Base-by-base conservation (phyloP, 2,888 invertebrate genomes). In the Trissolcus brochymenae region DNA sequence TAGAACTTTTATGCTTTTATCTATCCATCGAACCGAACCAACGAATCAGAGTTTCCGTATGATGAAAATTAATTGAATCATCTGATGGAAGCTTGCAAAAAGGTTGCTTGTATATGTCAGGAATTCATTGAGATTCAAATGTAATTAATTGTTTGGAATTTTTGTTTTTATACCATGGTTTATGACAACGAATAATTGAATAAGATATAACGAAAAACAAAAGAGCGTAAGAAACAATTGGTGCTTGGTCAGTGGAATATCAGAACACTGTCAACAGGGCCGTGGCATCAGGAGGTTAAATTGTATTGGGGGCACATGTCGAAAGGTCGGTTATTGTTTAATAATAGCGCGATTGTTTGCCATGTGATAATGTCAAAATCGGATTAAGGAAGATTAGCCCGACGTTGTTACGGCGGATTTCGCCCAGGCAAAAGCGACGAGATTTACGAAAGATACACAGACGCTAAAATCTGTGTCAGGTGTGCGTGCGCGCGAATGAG, bases 331-430 rank as follows among this genome's bases (percentile, higher is more conserved):
- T 66, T 62, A 75, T 75, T 64, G 64, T 68, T 75, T 75, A 53
- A 75, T 68, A 68, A 75, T 75, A 29, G 59, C 59, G 25, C 59
- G 68, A 75, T 75, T 75, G 68, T 75, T 75, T 75, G 57, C 64
- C 19, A 64, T 64, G 68, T 43, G 74, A 67, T 74, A 74, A 67
- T 54, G 67, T 57, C 62, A 21, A 46, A 62, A 74, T 74, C 62
- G 74, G 67, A 67, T 74, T 74, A 74, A 62, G 62, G 62, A 56
- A 56, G 73, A 62, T 61, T 73, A 73, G 66, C 46, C 6, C 35
- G 17, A 14, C 59, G 54, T 55, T 60, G 65, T 65, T 71, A 29
- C 46, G 56, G 53, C 40, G 57, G 49, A 59, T 65, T 59, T 25
- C 14, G 43, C 11, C 9, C 35, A 19, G 57, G 21, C 55, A 54